These are phyloP conservation scores for Acrocephalus scirpaceus DNA, from an alignment of 2,797 vertebrate genomes.

Conservation along the genomic window DNA sequence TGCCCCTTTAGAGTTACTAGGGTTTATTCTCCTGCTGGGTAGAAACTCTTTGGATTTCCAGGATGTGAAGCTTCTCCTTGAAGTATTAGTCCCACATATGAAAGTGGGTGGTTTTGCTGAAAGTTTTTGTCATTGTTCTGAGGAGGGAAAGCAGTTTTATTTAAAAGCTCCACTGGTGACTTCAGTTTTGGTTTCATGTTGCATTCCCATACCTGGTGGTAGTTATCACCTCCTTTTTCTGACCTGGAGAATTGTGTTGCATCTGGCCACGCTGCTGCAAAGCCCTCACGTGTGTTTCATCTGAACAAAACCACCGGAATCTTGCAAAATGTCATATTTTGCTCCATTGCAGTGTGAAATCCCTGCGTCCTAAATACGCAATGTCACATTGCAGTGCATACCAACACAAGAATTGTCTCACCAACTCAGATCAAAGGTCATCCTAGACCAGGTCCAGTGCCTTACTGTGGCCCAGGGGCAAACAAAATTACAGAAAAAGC, in stretches of 20 bases:
- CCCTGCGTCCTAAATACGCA: too few species aligned
- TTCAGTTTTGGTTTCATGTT: background rate
- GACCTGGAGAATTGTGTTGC: background rate
- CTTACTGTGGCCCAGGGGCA: background rate
- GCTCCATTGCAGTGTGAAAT: background rate
- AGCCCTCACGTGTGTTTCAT: background rate
- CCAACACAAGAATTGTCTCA: background rate
- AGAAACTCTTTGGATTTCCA: background rate
- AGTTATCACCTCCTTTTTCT: background rate
- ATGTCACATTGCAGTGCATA: background rate
- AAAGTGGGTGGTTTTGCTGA: background rate
- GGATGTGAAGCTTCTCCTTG: background rate
- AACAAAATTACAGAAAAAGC: background rate
- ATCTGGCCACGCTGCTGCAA: background rate
- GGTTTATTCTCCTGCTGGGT: background rate
- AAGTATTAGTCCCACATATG: background rate
- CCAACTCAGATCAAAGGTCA: background rate
- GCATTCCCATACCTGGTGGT: background rate
- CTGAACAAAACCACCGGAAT: background rate
- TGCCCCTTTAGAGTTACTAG: background rate
- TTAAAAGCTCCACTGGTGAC: background rate
- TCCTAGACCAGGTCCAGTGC: background rate
- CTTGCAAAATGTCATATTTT: background rate
- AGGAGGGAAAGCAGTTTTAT: background rate
- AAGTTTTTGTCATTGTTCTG: background rate